These are phyloP conservation scores for Pocillopora grandis DNA, from an alignment of 92 coral and sea anemone genomes.

Conservation along the genomic window DNA sequence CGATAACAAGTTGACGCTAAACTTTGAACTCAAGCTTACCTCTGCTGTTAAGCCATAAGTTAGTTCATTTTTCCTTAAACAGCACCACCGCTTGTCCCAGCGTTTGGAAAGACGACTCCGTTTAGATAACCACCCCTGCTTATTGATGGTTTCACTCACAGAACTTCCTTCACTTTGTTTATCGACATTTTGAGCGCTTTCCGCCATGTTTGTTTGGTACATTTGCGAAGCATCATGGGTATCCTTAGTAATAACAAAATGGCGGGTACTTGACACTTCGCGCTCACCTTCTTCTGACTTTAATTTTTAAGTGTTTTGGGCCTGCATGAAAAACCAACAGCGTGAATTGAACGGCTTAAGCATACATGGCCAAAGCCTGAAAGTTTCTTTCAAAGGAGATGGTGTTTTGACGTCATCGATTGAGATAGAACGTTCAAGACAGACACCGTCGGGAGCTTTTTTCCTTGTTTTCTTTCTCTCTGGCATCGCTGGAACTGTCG, in stretches of 20 bases:
- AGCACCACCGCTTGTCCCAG: slow-evolving; percentile 91
- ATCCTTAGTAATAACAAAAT: background rate
- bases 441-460: background rate
- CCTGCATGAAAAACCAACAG: slow-evolving; percentile 20
- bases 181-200: slow-evolving; percentile 38
- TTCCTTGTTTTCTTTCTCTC: background rate
- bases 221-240: slow-evolving; percentile 17
- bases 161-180: slow-evolving; percentile 42
- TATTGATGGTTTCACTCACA: slow-evolving; percentile 49
- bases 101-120: slow-evolving; percentile 79
- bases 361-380: slow-evolving; percentile 27
- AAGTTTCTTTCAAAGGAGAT: slow-evolving; percentile 30
- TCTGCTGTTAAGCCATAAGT: slow-evolving; percentile 82
- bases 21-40: slow-evolving; percentile 37
- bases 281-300: background rate
- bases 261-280: background rate
- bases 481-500: background rate
- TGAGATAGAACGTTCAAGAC: slow-evolving; percentile 14
- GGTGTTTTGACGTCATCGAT: slow-evolving; percentile 30
- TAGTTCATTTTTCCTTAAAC: slow-evolving; percentile 80
- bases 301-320: background rate
- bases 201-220: slow-evolving; percentile 81
- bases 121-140: slow-evolving; percentile 89
- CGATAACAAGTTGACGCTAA: too few species aligned
- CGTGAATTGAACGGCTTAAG: slow-evolving; percentile 16